Percentiles rank a stretch among this genome's conserved stretches.
These are phyloP conservation scores for Magallana gigas DNA, from an alignment of 1,140 invertebrate species.

Conservation along the genomic window DNA sequence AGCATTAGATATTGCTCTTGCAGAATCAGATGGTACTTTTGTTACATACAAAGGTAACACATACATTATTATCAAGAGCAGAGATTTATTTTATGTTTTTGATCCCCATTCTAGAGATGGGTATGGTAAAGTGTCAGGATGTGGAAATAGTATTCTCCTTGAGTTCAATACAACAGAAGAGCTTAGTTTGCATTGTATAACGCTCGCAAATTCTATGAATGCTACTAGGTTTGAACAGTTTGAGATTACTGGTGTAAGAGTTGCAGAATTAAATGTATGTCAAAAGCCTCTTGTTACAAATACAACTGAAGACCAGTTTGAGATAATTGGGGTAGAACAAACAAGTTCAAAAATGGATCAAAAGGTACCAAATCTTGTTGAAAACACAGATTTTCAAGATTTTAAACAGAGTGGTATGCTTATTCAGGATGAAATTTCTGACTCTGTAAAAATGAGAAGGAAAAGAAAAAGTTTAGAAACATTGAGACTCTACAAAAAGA, in stretches of 20 bases:
- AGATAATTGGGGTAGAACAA: not conserved
- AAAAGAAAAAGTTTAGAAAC: not conserved
- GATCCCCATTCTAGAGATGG: not conserved
- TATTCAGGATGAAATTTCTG: too few relatives aligned
- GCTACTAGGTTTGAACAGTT: not conserved
- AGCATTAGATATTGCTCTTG: too few relatives aligned
- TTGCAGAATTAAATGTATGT: not conserved
- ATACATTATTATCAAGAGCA: too few relatives aligned
- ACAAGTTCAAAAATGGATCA: too few relatives aligned
- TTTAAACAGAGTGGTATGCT: too few relatives aligned
- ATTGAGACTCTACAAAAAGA: not conserved
- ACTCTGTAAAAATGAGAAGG: not conserved
- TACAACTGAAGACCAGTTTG: too few relatives aligned
- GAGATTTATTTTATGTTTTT: too few relatives aligned
- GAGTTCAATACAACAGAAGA: not conserved
- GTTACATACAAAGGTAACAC: too few relatives aligned
- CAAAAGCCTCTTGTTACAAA: too few relatives aligned
- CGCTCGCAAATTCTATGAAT: conserved; percentile 5
- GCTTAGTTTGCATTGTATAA: not conserved
- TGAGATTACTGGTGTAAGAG: conserved; percentile 27
- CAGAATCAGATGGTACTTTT: too few relatives aligned
- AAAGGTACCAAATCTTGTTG: not conserved
- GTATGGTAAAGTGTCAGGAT: not conserved
- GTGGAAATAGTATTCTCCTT: conserved; percentile 16
- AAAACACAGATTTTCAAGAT: not conserved